Evolutionary conservation across 2,113 vertebrate species (phyloP), one percentile per base, ranked within the genome.

Genomic region (Electrona antarctica): DNA sequence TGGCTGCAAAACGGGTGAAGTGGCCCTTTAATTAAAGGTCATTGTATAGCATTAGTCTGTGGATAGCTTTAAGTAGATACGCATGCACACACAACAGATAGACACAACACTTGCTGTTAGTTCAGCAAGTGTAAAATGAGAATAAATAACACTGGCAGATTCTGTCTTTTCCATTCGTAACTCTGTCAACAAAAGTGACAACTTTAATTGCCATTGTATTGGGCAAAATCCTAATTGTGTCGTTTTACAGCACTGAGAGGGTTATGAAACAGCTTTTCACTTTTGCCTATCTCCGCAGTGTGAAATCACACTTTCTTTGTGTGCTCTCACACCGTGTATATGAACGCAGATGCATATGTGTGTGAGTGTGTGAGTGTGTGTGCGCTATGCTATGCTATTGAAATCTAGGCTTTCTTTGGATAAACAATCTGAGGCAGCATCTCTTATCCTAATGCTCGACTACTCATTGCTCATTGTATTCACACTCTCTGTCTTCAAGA

Each of bases 371-470:
- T 45, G 52, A 48, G 58, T 67, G 51, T 64, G 56, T 48, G 65
- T 59, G 68, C 15, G 15, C 60, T 58, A 64, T 73, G 54, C 65
- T 76, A 71, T 11, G 11, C n/a, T 51, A 75, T 13, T 64, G 51
- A 75, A 57, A 63, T 70, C 54, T 60, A 13, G 33, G 79, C 67
- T 80, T 76, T 87, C 81, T 89, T 79, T 82, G 77, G 82, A 88
- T 87, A 89, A 92, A 91, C 85, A 91, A 89, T 91, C 86, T 87
- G 87, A 91, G 87, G 82, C 91, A 91, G 90, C 91, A 91, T 87
- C 85, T 90, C 87, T 75, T 87, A 91, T 92, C 90, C 76, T 88
- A 91, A 91, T 88, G 71, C 63, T 15, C 67, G 60, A 81, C 65
- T 51, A 56, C 84, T 80, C 84, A 62, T 89, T 78, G 74, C 81